A percentile compares a stretch with the other conserved stretches of the same genome.
Evolutionary conservation across 2,113 vertebrate species (phyloP).

Genomic region (Ciconia maguari): DNA sequence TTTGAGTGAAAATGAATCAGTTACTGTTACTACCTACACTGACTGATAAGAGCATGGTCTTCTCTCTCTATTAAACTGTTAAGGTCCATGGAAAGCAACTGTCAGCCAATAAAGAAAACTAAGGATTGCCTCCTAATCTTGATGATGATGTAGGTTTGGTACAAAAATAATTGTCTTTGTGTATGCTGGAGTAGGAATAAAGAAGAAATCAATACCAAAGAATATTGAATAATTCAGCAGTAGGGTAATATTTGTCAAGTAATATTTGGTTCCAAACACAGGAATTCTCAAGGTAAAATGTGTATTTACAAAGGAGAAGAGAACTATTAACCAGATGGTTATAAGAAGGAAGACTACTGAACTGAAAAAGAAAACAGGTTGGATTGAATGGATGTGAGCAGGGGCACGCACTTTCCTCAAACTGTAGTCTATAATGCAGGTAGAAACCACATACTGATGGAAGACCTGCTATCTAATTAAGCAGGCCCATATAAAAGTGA

Average conservation of each 20-base stretch:
- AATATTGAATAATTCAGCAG: not conserved
- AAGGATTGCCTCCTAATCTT: not conserved
- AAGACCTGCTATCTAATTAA: not conserved
- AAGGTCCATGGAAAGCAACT: not conserved
- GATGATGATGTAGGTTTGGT: not conserved
- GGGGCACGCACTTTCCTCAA: not conserved
- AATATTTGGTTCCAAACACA: not conserved
- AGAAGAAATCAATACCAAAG: not conserved
- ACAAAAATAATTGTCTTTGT: not conserved
- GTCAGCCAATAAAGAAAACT: not conserved
- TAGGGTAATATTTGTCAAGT: not conserved
- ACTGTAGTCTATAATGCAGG: not conserved
- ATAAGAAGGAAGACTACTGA: not conserved
- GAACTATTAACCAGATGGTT: not conserved
- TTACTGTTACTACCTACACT: not conserved
- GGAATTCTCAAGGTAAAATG: not conserved
- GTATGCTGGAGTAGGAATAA: not conserved
- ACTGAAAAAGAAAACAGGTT: not conserved
- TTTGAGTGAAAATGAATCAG: not conserved
- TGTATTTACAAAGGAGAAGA: not conserved
- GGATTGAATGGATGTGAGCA: not conserved
- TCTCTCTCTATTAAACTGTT: not conserved
- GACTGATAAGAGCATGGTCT: not conserved
- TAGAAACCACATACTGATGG: not conserved
- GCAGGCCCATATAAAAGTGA: not conserved